These are phyloP conservation scores for Dioctria rufipes DNA, from an alignment of 2,888 invertebrate species.

Conservation along the genomic window DNA sequence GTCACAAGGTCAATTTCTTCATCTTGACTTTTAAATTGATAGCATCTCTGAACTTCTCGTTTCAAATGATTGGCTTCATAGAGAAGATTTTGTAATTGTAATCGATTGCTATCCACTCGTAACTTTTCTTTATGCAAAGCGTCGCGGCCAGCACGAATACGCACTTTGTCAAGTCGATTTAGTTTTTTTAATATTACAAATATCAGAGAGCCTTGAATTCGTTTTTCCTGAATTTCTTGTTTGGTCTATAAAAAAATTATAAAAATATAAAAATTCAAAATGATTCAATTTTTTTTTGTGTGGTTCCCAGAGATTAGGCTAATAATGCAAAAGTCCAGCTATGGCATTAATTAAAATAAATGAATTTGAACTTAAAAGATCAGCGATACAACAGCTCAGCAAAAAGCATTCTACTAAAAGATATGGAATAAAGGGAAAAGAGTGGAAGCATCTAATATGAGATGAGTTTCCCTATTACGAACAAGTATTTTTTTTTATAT, in stretches of 20 bases:
- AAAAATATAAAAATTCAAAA: too few species aligned
- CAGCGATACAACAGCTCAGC: too few species aligned
- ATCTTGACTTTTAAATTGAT: slow-evolving; percentile 96
- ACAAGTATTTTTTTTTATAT: too few species aligned
- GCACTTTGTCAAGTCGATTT: slow-evolving; percentile 91
- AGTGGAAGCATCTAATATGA: too few species aligned
- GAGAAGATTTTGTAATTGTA: slow-evolving; percentile 92
- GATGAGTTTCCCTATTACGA: too few species aligned
- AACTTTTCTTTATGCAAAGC: slow-evolving; percentile 86
- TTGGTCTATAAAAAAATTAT: slow-evolving; percentile 72
- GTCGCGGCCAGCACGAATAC: slow-evolving; percentile 87
- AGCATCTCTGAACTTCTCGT: slow-evolving; percentile 94
- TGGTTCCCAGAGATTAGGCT: too few species aligned
- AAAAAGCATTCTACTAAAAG: too few species aligned
- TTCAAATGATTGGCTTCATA: slow-evolving; percentile 95
- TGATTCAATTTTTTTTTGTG: too few species aligned
- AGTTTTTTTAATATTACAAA: slow-evolving; percentile 90
- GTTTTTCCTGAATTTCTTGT: slow-evolving; percentile 78
- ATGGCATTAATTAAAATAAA: too few species aligned
- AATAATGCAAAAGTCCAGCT: too few species aligned
- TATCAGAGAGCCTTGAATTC: slow-evolving; percentile 81
- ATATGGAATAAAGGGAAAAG: too few species aligned
- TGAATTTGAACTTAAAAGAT: too few species aligned
- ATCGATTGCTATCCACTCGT: slow-evolving; percentile 89
- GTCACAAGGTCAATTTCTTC: slow-evolving; percentile 92